Percentiles rank a stretch among this genome's conserved stretches.
These are phyloP conservation scores for Ditula angustiorana DNA, from an alignment of 2,888 invertebrate species.

Conservation along the genomic window DNA sequence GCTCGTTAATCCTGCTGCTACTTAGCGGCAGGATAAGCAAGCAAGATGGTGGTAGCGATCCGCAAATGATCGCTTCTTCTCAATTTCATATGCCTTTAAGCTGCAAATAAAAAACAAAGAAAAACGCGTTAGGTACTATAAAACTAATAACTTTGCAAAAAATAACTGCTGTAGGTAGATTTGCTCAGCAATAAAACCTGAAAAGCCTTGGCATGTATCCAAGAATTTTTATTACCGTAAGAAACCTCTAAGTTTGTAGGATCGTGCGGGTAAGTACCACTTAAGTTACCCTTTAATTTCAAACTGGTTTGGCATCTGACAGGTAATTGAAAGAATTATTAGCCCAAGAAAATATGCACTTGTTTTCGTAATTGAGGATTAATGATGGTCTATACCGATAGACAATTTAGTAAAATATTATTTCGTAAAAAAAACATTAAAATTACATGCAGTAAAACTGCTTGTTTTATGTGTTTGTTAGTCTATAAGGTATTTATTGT, in stretches of 20 bases:
- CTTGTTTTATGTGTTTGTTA: too few species aligned
- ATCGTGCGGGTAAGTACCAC: conserved; percentile 11
- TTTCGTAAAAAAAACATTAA: too few species aligned
- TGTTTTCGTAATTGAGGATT: background rate
- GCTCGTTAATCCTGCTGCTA: too few species aligned
- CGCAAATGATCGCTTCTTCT: too few species aligned
- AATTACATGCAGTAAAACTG: too few species aligned
- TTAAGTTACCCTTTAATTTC: conserved; percentile 1
- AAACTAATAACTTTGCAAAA: background rate
- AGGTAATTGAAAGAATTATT: conserved; percentile 20
- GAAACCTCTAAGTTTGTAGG: conserved; percentile 16
- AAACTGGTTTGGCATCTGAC: conserved; percentile 10
- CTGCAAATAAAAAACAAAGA: too few species aligned
- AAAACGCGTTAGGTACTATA: background rate
- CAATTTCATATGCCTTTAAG: too few species aligned
- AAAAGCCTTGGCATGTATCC: conserved; percentile 2
- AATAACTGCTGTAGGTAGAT: background rate
- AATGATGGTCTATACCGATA: background rate
- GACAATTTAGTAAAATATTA: too few species aligned
- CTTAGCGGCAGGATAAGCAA: too few species aligned
- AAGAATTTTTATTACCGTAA: conserved; percentile 20
- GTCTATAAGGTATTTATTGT: too few species aligned
- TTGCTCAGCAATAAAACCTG: conserved; percentile 12
- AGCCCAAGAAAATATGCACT: background rate
- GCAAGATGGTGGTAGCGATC: too few species aligned